These are phyloP conservation scores for Megalurothrips usitatus DNA, from an alignment of 2,888 invertebrate genomes.

Conservation along the genomic window DNA sequence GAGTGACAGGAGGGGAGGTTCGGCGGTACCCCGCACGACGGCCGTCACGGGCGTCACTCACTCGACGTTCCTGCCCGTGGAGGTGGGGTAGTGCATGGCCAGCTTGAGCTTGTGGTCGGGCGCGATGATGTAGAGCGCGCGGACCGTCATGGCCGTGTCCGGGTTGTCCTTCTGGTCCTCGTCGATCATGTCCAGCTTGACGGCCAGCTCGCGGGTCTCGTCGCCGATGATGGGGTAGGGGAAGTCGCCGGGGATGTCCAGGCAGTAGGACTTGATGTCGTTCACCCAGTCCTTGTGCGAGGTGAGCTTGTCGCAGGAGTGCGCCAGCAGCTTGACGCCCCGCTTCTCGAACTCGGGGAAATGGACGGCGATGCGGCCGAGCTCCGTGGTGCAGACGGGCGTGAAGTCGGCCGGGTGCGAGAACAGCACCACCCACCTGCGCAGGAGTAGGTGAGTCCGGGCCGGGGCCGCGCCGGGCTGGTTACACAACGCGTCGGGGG, in stretches of 20 bases:
- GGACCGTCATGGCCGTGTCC: slow-evolving; percentile 64
- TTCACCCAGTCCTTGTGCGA: slow-evolving; percentile 74
- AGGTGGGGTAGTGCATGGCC: slow-evolving; percentile 78
- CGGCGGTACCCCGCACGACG: too few species aligned
- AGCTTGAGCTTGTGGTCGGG: slow-evolving; percentile 74
- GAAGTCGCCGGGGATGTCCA: slow-evolving; percentile 65
- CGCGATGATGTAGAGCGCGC: slow-evolving; percentile 74
- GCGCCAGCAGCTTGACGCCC: slow-evolving; percentile 69
- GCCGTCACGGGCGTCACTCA: slow-evolving; percentile 53
- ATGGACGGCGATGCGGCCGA: slow-evolving; percentile 69
- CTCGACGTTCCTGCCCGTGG: slow-evolving; percentile 82
- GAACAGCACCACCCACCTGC: slow-evolving; percentile 80
- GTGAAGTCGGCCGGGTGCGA: slow-evolving; percentile 88
- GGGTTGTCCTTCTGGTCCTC: slow-evolving; percentile 62
- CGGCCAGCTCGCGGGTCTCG: slow-evolving; percentile 64
- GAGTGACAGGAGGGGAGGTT: too few species aligned
- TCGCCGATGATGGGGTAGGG: slow-evolving; percentile 82
- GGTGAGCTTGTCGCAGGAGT: slow-evolving; percentile 71
- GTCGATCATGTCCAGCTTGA: slow-evolving; percentile 73
- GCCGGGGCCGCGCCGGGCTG: too few species aligned
- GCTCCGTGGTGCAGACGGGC: slow-evolving; percentile 84
- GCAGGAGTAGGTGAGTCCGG: slow-evolving; percentile 27
- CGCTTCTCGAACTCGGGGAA: slow-evolving; percentile 64
- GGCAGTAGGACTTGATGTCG: slow-evolving; percentile 66
- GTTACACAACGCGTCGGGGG: too few species aligned